phyloP scores from a whole-genome alignment of 2,113 vertebrate genomes.

The Gavialis gangeticus region DNA sequence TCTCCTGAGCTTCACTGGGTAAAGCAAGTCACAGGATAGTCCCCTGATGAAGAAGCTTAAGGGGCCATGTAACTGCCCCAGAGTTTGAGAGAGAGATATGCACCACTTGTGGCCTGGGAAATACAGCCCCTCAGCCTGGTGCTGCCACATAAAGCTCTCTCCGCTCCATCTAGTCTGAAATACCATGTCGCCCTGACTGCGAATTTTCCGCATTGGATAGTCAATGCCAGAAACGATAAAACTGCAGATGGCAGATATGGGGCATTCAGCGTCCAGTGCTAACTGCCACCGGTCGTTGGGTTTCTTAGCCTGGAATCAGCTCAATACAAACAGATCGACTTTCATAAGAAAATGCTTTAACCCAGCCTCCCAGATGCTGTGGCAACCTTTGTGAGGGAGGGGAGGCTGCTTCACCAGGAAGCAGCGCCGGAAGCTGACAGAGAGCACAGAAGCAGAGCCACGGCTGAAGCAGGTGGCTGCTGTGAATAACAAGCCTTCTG shows the following conservation, averaged over 20 bases:
- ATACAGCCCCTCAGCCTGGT: not conserved
- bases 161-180: not conserved
- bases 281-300: not conserved
- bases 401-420: not conserved
- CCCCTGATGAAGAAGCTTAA: not conserved
- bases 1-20: too few species aligned
- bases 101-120: accelerated
- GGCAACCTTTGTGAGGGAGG: not conserved
- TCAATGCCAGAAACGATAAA: not conserved
- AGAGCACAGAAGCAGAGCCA: not conserved
- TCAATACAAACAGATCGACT: not conserved
- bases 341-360: conserved; percentile 14
- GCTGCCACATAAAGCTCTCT: not conserved
- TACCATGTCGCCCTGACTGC: not conserved
- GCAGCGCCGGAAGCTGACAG: accelerated
- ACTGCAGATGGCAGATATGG: accelerated
- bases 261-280: not conserved
- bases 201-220: not conserved
- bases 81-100: not conserved
- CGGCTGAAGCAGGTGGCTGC: not conserved
- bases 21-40: too few species aligned
- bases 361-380: not conserved
- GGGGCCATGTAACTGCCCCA: accelerated
- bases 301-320: not conserved
- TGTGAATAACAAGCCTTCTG: not conserved